Percentiles rank a stretch among this genome's conserved stretches.
Conservation (phyloP, 1,140 invertebrate genomes). For the Colletes gigas region DNA sequence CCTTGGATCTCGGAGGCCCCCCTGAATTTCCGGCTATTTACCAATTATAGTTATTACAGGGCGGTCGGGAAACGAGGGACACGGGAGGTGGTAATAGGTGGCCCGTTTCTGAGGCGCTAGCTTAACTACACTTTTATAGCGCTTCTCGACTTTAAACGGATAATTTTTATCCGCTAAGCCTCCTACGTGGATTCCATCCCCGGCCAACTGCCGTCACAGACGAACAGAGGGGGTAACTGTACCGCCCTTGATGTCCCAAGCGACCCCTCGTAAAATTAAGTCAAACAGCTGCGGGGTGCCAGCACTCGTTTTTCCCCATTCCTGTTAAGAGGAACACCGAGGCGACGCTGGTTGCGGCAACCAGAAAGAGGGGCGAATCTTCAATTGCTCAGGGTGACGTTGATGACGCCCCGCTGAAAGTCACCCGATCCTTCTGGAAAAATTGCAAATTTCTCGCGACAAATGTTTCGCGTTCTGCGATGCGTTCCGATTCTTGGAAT, state of each 20-base stretch:
- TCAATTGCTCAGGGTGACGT: conserved; percentile 52
- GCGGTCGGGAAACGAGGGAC: conserved; percentile 31
- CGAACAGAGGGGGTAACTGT: conserved; percentile 61
- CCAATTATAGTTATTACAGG: conserved; percentile 71
- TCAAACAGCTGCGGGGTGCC: conserved; percentile 73
- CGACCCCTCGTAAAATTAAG: conserved; percentile 76
- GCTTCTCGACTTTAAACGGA: conserved; percentile 70
- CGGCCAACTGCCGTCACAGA: conserved; percentile 48
- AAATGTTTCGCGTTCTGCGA: too few relatives aligned
- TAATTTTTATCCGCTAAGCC: conserved; percentile 74
- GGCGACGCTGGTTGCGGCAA: conserved; percentile 53
- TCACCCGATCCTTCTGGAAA: conserved; percentile 12
- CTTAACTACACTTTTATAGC: conserved; percentile 74
- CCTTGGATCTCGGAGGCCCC: not conserved
- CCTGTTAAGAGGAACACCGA: conserved; percentile 59
- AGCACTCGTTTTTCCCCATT: conserved; percentile 65
- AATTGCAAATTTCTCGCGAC: not conserved
- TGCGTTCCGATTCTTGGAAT: too few relatives aligned
- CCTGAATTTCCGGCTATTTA: conserved; percentile 54
- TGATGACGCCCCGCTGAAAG: conserved; percentile 55
- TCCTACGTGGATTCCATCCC: conserved; percentile 62
- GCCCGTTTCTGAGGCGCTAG: conserved; percentile 46
- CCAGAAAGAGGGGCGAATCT: conserved; percentile 30
- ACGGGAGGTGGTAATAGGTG: conserved; percentile 40
- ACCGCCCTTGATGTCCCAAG: conserved; percentile 67